A percentile compares a stretch with the other conserved stretches of the same genome.
These are phyloP conservation scores for Aquatica leii DNA, from an alignment of 2,888 invertebrate species.

Conservation along the genomic window DNA sequence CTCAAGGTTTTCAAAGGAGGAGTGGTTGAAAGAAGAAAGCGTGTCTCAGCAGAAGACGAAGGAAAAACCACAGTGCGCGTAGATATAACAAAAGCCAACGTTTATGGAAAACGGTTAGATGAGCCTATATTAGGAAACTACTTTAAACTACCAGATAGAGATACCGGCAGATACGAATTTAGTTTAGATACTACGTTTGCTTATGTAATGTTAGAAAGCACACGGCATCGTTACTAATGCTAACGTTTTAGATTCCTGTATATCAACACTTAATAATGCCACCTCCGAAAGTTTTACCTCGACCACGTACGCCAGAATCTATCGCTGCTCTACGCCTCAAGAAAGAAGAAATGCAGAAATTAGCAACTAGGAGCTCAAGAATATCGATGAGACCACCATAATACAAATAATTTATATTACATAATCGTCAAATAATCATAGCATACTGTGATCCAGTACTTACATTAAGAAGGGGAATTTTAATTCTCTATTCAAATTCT, in stretches of 20 bases:
- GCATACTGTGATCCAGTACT: too few species aligned
- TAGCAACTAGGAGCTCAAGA: too few species aligned
- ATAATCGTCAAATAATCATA: too few species aligned
- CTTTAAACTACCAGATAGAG: slow-evolving; percentile 65
- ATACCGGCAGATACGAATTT: slow-evolving; percentile 62
- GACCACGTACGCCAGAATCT: slow-evolving; percentile 54
- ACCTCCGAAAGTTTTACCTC: slow-evolving; percentile 65
- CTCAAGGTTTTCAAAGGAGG: slow-evolving; percentile 68
- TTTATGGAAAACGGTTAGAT: slow-evolving; percentile 66
- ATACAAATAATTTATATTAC: too few species aligned
- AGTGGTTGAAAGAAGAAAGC: slow-evolving; percentile 59
- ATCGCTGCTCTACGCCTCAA: slow-evolving; percentile 5
- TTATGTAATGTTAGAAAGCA: slow-evolving; percentile 56
- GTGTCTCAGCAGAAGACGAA: slow-evolving; percentile 64
- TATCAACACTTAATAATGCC: slow-evolving; percentile 73
- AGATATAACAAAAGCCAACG: slow-evolving; percentile 58
- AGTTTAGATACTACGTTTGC: slow-evolving; percentile 70
- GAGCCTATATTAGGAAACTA: slow-evolving; percentile 69
- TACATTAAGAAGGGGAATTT: too few species aligned
- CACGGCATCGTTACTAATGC: slow-evolving; percentile 8
- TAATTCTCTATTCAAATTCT: too few species aligned
- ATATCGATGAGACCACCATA: too few species aligned
- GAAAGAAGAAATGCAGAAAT: slow-evolving; percentile 15
- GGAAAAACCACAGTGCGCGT: slow-evolving; percentile 60
- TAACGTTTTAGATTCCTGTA: slow-evolving; percentile 68